Conservation (phyloP, 1,140 invertebrate genomes). For the Rhagoletis pomonella region DNA sequence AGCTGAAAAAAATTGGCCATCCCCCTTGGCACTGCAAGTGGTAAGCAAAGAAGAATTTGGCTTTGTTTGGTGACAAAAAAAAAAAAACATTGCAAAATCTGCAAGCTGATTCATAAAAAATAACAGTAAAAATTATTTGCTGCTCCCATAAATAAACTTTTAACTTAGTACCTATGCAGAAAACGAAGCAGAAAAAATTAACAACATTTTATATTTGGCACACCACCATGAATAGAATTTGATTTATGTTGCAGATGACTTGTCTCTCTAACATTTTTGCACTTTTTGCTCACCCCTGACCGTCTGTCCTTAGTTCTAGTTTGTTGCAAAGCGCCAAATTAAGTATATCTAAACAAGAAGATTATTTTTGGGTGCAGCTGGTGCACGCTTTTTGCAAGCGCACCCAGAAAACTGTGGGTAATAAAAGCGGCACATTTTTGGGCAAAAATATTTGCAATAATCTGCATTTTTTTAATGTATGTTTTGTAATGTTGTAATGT, state of each 20-base stretch:
- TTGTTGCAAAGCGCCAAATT: background rate
- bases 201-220: background rate
- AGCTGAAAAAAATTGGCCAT: too few species aligned
- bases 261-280: background rate
- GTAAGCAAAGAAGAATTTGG: too few species aligned
- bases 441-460: background rate
- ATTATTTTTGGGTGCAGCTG: conserved; percentile 15
- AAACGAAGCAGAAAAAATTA: background rate
- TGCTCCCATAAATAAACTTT: background rate
- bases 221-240: background rate
- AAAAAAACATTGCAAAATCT: too few species aligned
- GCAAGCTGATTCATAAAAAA: background rate
- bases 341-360: conserved; percentile 7
- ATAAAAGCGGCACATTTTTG: background rate
- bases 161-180: background rate
- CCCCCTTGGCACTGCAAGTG: too few species aligned
- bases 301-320: background rate
- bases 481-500: too few species aligned
- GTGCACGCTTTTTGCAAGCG: conserved; percentile 6
- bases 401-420: background rate
- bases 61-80: too few species aligned
- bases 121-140: background rate
- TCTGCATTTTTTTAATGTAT: too few species aligned
- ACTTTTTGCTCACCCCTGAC: background rate
- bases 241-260: background rate